These are phyloP conservation scores for Gonatopus flavifemur DNA, from an alignment of 1,140 invertebrate genomes.

Conservation along the genomic window DNA sequence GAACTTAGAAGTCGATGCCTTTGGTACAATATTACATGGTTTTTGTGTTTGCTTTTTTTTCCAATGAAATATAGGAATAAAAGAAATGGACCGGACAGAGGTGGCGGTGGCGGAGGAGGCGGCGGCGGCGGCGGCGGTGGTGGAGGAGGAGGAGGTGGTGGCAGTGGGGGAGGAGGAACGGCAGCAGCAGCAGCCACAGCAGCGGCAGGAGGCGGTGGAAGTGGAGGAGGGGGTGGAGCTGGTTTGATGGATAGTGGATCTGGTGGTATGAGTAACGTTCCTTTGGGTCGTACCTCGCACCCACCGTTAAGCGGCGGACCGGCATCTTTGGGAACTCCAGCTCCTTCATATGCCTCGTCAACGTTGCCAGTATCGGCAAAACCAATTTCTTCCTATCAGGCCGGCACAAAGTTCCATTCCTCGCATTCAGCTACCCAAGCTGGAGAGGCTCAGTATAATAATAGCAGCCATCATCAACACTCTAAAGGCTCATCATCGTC, in stretches of 20 bases:
- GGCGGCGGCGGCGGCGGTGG: constrained; percentile 19
- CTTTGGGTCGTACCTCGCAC: constrained; percentile 45
- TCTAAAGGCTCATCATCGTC: constrained; percentile 27
- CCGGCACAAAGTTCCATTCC: constrained; percentile 56
- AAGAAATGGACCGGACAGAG: constrained; percentile 47
- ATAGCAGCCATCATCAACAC: constrained; percentile 37
- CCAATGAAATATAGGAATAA: constrained; percentile 45
- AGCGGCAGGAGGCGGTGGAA: constrained; percentile 32
- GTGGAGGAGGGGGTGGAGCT: constrained; percentile 46
- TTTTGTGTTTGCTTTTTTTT: too few species aligned
- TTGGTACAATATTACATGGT: too few species aligned
- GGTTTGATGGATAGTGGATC: constrained; percentile 21
- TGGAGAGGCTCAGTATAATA: constrained; percentile 33
- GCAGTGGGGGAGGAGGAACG: constrained; percentile 28
- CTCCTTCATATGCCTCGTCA: constrained; percentile 39
- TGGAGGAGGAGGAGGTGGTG: not conserved
- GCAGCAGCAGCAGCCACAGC: constrained; percentile 19
- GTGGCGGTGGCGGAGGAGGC: constrained; percentile 26
- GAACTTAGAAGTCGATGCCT: too few species aligned
- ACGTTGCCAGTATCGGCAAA: constrained; percentile 48
- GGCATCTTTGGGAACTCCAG: constrained; percentile 29
- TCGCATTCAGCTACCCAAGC: constrained; percentile 37
- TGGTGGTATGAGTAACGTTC: constrained; percentile 46
- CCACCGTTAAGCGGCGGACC: constrained; percentile 41
- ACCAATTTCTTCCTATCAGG: constrained; percentile 48